Conservation (phyloP, 1,140 invertebrate species). For the Pseudomyrmex gracilis region DNA sequence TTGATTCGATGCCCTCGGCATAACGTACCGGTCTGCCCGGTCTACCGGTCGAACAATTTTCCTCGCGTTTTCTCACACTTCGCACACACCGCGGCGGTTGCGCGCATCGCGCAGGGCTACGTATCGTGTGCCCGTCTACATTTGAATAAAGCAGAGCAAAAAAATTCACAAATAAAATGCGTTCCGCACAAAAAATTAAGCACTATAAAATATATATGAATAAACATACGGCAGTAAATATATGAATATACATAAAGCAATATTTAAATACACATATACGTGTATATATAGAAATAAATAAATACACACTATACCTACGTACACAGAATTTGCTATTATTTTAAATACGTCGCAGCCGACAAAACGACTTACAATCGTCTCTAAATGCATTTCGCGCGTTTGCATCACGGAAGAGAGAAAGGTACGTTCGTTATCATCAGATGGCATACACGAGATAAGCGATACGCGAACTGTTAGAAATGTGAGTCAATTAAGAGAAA, state of each 20-base stretch:
- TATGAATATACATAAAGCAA: too few relatives aligned
- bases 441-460: conserved; percentile 45
- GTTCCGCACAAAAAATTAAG: too few relatives aligned
- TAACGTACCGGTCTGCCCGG: neutral
- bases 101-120: conserved; percentile 4
- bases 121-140: neutral
- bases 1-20: conserved; percentile 21
- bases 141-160: neutral
- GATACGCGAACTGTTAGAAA: conserved; percentile 30
- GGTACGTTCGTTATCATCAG: conserved; percentile 24
- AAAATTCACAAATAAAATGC: neutral
- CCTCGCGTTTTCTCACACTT: conserved; percentile 47
- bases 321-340: neutral
- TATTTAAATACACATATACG: too few relatives aligned
- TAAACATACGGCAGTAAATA: too few relatives aligned
- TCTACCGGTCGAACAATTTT: neutral
- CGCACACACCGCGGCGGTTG: too few relatives aligned
- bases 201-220: too few relatives aligned
- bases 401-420: neutral
- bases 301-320: too few relatives aligned
- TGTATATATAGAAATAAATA: too few relatives aligned
- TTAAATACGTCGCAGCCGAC: neutral
- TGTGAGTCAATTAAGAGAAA: conserved; percentile 1
- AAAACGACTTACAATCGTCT: conserved; percentile 21
- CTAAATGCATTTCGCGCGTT: conserved; percentile 20